Percentiles rank a stretch among this genome's conserved stretches.
Conservation (phyloP, 2,888 invertebrate genomes). For the Ophion ellenae region DNA sequence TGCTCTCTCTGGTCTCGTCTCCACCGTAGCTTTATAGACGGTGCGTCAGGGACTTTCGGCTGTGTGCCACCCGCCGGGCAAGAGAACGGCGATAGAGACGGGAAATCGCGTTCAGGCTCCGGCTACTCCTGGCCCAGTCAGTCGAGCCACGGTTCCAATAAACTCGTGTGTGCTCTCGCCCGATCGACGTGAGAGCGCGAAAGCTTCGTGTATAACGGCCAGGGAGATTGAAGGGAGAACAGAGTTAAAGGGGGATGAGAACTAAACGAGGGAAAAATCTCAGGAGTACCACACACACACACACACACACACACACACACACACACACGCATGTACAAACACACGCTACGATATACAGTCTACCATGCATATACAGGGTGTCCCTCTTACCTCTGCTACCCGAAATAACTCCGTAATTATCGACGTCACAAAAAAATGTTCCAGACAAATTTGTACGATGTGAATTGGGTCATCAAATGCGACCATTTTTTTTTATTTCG, state of each 20-base stretch:
- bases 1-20: constrained; percentile 63
- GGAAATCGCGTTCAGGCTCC: constrained; percentile 61
- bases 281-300: constrained; percentile 22
- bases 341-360: constrained; percentile 4
- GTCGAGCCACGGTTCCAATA: constrained; percentile 65
- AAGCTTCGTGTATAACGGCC: constrained; percentile 30
- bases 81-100: constrained; percentile 62
- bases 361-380: too few species aligned
- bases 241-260: constrained; percentile 44
- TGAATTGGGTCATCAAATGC: too few species aligned
- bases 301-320: neutral
- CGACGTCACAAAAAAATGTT: too few species aligned
- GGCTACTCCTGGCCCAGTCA: constrained; percentile 63
- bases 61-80: constrained; percentile 66
- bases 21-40: constrained; percentile 55
- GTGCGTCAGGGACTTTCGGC: constrained; percentile 58
- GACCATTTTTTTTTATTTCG: too few species aligned
- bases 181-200: constrained; percentile 49
- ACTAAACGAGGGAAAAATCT: constrained; percentile 50
- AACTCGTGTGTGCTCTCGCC: constrained; percentile 37
- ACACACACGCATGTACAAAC: neutral
- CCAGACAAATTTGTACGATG: too few species aligned
- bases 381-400: too few species aligned
- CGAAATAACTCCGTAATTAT: too few species aligned
- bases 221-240: neutral